Evolutionary conservation across 2,113 vertebrate genomes (phyloP), one percentile per base, ranked within the genome.

Genomic region (Empidonax alnorum): DNA sequence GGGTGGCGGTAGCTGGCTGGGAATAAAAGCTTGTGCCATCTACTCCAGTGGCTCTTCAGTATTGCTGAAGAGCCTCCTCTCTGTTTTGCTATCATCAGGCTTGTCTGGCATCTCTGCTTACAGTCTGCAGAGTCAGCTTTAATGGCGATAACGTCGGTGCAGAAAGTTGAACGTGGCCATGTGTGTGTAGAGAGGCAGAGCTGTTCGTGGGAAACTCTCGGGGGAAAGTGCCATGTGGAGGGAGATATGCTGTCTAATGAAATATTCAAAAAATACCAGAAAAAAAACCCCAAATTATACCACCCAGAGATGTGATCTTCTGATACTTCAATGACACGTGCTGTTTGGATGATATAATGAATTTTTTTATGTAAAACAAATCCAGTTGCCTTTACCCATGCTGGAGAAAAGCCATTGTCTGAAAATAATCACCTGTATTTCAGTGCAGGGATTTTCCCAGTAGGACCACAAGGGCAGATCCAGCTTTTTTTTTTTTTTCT

Each of bases 51-150:
- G n/a, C 44, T 80, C 44, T 61, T 56, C 13, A 33, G 47, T 23
- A 7, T 0, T 74, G 42, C 59, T 88, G 74, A 62, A 49, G 83
- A 44, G 63, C 37, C 79, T 75, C 22, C 47, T 72, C 7, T 90
- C 41, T 82, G 83, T 88, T 93, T 52, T 78, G 73, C 80, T 63
- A 1, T 52, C 44, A 28, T 74, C 53, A 59, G 78, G 68, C 83
- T 93, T 61, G 77, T 89, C 89, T 94, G 12, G 84, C 46, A 1
- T 71, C 84, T 86, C 91, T 11, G 13, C 72, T 90, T 7, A 3
- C 50, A 47, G 75, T 30, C 49, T 93, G 76, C 86, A 93, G 61
- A 59, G 35, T 91, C 78, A 81, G 83, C 86, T 96, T 49, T 74
- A 73, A 72, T 42, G 68, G 79, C 1, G 9, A 21, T 67, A 75